A percentile compares a stretch with the other conserved stretches of the same genome.
phyloP scores from a whole-genome alignment of 2,888 invertebrate species.

The Octodonta nipae region DNA sequence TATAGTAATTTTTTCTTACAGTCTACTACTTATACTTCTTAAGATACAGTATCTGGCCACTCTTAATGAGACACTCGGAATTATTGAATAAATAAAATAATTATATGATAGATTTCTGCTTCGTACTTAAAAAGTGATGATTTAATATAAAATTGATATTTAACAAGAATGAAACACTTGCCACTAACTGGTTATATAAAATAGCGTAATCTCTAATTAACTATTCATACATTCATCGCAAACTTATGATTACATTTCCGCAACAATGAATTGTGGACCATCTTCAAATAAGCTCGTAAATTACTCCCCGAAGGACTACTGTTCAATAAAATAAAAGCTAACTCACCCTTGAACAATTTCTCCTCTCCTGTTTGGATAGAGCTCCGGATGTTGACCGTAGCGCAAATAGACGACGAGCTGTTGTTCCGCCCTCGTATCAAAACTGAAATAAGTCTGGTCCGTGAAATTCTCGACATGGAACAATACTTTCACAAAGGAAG shows the following conservation, averaged over 20 bases:
- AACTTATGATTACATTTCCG: too few relatives aligned
- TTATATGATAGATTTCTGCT: too few relatives aligned
- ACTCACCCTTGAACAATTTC: conserved; percentile 74
- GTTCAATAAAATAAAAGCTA: neutral
- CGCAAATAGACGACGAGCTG: conserved; percentile 80
- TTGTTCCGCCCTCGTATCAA: conserved; percentile 78
- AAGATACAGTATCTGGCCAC: too few relatives aligned
- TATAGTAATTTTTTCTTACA: too few relatives aligned
- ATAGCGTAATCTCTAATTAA: too few relatives aligned
- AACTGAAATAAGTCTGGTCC: conserved; percentile 78
- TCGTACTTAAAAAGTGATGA: too few relatives aligned
- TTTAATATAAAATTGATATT: too few relatives aligned
- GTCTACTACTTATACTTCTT: too few relatives aligned
- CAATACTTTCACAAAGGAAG: conserved; percentile 79
- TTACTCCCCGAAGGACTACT: neutral
- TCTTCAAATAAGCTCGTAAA: conserved; percentile 1
- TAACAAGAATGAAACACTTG: too few relatives aligned
- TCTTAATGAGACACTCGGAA: too few relatives aligned
- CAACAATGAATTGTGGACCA: neutral
- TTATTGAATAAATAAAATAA: too few relatives aligned
- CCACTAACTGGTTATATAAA: too few relatives aligned
- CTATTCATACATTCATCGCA: neutral
- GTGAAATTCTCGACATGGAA: conserved; percentile 89
- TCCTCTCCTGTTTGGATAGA: conserved; percentile 80
- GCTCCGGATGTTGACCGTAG: conserved; percentile 86